Conservation (phyloP, 2,888 invertebrate species). For the Aspidiotus destructor region DNA sequence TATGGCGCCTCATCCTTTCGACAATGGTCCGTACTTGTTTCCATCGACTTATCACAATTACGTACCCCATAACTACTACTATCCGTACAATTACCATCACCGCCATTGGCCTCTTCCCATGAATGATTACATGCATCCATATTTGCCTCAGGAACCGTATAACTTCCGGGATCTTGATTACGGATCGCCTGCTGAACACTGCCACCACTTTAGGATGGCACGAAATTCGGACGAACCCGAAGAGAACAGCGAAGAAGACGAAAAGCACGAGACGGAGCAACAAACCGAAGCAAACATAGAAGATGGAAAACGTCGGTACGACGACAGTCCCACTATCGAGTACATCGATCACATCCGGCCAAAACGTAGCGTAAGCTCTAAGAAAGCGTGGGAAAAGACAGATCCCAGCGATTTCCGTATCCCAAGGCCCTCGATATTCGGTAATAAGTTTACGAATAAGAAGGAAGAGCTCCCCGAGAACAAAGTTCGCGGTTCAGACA, state of each 20-base stretch:
- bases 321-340: slow-evolving; percentile 3
- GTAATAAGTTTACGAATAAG: background rate
- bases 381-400: background rate
- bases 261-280: background rate
- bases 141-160: slow-evolving; percentile 51
- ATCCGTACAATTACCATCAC: background rate
- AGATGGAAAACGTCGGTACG: slow-evolving; percentile 7
- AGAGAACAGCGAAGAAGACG: background rate
- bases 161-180: slow-evolving; percentile 50
- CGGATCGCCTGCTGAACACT: slow-evolving; percentile 50
- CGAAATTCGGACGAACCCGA: background rate
- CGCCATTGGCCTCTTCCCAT: slow-evolving; percentile 45
- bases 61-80: background rate
- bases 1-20: background rate
- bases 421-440: background rate
- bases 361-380: slow-evolving; percentile 5
- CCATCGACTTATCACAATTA: background rate
- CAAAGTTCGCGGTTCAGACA: slow-evolving; percentile 21
- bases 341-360: slow-evolving; percentile 3
- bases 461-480: slow-evolving; percentile 2
- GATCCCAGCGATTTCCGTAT: background rate
- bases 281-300: background rate
- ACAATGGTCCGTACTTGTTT: background rate
- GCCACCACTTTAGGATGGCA: slow-evolving; percentile 36
- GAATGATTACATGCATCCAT: slow-evolving; percentile 47